Evolutionary conservation across 1,140 invertebrate species (phyloP).

Genomic region (Neocloeon triangulifer): DNA sequence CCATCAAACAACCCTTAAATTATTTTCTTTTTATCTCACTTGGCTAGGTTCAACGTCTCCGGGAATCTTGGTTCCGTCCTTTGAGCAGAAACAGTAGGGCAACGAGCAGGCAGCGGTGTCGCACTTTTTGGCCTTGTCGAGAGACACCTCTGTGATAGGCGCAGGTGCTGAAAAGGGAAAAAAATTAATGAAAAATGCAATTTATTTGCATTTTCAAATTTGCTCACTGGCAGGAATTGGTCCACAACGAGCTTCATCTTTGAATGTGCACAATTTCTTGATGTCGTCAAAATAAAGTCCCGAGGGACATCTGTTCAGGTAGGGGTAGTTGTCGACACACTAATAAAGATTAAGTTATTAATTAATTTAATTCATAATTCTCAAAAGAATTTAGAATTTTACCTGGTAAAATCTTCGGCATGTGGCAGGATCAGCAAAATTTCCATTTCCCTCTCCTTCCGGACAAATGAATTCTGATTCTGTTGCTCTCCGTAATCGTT

Average conservation of each 20-base stretch:
- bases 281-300: conserved; percentile 76
- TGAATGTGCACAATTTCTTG: conserved; percentile 76
- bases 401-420: conserved; percentile 76
- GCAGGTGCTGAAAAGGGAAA: conserved; percentile 34
- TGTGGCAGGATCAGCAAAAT: conserved; percentile 72
- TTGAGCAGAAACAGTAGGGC: conserved; percentile 84
- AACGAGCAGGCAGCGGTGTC: conserved; percentile 49
- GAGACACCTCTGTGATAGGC: conserved; percentile 52
- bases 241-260: conserved; percentile 73
- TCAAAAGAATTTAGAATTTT: conserved; percentile 7
- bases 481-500: conserved; percentile 27
- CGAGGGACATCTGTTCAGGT: conserved; percentile 68
- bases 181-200: conserved; percentile 5
- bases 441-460: conserved; percentile 55
- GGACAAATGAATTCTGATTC: conserved; percentile 48
- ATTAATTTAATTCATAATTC: conserved; percentile 1
- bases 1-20: not conserved
- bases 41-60: conserved; percentile 56
- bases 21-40: no score
- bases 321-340: conserved; percentile 73
- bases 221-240: conserved; percentile 64
- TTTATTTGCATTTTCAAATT: not conserved
- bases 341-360: conserved; percentile 14
- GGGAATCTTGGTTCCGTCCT: conserved; percentile 70
- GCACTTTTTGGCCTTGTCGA: conserved; percentile 55